Evolutionary conservation across 2,888 invertebrate genomes (phyloP), one percentile per base, ranked within the genome.

Genomic region (Omphaloscelis lunosa): DNA sequence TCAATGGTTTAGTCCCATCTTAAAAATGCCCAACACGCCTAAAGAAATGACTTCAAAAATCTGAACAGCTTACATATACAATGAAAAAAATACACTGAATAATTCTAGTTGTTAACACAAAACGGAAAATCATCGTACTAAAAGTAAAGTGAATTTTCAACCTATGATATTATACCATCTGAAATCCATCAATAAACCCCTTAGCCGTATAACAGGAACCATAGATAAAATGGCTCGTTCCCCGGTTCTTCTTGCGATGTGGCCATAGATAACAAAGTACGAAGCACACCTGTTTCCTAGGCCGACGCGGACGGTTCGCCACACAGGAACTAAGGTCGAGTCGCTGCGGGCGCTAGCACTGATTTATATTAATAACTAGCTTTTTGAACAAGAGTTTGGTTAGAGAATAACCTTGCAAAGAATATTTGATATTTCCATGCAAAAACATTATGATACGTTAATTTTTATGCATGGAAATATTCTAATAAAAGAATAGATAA

Each of bases 211-310:
- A 83, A 48, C 69, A 86, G 84, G 79, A 84, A 86, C 83, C 83
- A 83, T 83, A 74, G 84, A 84, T 84, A 84, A 84, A 86, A 75
- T 79, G 53, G 65, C 80, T 79, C 79, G 75, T 67, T 76, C 71
- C 74, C 67, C 75, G 75, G 84, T 79, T 86, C 86, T 86, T 79
- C 75, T 76, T 70, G 65, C 76, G 89, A 88, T 85, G 73, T 67
- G 76, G 80, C 67, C 78, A 85, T 83, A 88, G 87, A 88, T 88
- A 87, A 85, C 66, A 81, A 78, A 74, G 78, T 69, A 76, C 78
- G 79, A 58, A 53, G 87, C 89, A 86, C 88, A 88, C 88, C 88
- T 88, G 88, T 83, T 88, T 88, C 89, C 88, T 83, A 87, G 83
- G 83, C 82, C 71, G 83, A 68, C 70, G 85, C 70, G 80, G 82